Base-by-base conservation (phyloP, 2,113 vertebrate species). In the Stercorarius parasiticus region DNA sequence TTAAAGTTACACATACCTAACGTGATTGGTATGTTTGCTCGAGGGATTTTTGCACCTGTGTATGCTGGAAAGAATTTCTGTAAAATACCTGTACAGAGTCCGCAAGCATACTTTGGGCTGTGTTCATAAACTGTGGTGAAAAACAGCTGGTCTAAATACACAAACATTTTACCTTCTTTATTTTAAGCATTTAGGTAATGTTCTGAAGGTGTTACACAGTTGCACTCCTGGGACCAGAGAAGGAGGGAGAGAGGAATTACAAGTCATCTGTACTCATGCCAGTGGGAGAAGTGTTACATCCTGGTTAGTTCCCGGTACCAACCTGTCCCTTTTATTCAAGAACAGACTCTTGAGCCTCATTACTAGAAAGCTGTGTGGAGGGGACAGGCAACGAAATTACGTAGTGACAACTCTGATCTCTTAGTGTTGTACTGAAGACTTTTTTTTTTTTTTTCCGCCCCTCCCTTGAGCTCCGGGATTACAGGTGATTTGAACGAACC, bases 11-110 rank as follows among this genome's bases (percentile, higher is more conserved):
- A 94, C 96, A 67, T 97, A 97, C 97, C 96, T 97, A 86, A 97
- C 64, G 21, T 6, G 6, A 74, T 96, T 43, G 94, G 96, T 97
- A 96, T 98, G 97, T 93, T 93, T 91, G 97, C 97, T 93, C 61
- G 10, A 82, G 96, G 97, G 93, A 23, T 18, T 23, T 61, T 29
- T 96, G 95, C 97, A 98, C 98, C 98, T 98, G 98, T 95, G 96
- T 95, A 64, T 61, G 79, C 96, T 86, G 93, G 93, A 94, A 96
- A 85, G 95, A 56, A 78, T 97, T 93, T 83, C 93, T 22, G 40
- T 97, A 86, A 90, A 95, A 95, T 97, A 96, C 97, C 98, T 98
- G 98, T 59, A 15, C n/a, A 2, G 9, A 93, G 91, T 86, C 93
- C 59, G 18, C 25, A 30, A 64, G 93, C 90, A 14, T 73, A 52